Evolutionary conservation across 2,113 vertebrate genomes (phyloP), one percentile per base, ranked within the genome.

Genomic region (Chiloscyllium plagiosum): DNA sequence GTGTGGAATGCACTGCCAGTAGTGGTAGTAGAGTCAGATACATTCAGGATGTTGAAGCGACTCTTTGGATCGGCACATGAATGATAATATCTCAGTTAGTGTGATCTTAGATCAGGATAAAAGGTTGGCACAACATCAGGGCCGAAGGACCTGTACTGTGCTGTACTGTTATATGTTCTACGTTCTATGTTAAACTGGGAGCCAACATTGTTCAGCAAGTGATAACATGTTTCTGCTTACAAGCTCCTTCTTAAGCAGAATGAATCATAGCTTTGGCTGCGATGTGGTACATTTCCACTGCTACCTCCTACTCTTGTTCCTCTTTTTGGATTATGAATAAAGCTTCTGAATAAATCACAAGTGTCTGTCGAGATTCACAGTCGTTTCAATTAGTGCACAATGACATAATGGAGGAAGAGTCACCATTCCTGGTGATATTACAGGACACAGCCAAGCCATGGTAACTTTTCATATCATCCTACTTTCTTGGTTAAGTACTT

Each of bases 311-410:
- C 33, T 33, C 86, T 50, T 92, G 4, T 96, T 96, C 96, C 15
- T 95, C 95, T 52, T 47, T 37, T 5, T 22, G 42, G 95, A 19
- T 96, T 85, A 68, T 12, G 50, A 76, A 33, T 26, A 61, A 90
- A 68, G 7, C 37, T 96, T 70, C 76, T 65, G 12, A n/a, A 66
- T 69, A 42, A 94, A 70, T 94, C 92, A 70, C 19, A 94, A 94
- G 66, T 96, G 1, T 89, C 37, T 90, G 80, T 83, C 26, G 72
- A 52, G 96, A 96, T 90, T 96, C 90, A 47, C 95, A 96, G 17
- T 29, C 61, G 50, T 65, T 95, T 96, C 96, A 96, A 96, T 96
- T 96, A 96, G 70, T 86, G 22, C 66, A 95, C 56, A 37, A 24
- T 86, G 50, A 95, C 20, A 56, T 95, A 92, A 42, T 83, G 24